Base-by-base conservation (phyloP, 2,888 invertebrate genomes). In the Cryptocheilus praepositus region DNA sequence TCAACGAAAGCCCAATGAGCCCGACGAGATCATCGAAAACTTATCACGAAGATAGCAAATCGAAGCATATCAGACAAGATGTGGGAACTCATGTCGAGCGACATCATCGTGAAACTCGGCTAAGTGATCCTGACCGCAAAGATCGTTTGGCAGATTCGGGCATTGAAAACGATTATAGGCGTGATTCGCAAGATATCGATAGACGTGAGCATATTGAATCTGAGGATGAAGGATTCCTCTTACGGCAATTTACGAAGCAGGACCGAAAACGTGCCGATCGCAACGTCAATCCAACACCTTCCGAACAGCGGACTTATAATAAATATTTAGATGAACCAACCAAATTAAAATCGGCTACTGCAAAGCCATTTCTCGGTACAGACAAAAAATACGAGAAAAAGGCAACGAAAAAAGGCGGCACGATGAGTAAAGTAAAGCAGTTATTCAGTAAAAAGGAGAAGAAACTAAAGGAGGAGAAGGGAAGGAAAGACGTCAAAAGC, bases 81-180 rank as follows among this genome's bases (percentile, higher is more conserved):
- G 90, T 22, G 88, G 91, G 81, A 88, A 91, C 86, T 3, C 85
- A 88, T 67, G 79, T 76, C 5, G 85, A 88, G 22, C 82, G 83
- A 3, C 80, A 81, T 22, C 82, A 82, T 60, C 81, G 85, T 15
- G 86, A 88, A 25, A 88, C 86, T 4, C 83, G 88, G 2, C 69
- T 86, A 8, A 90, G 90, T 68, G 90, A 90, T 71, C 85, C 86
- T 36, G 91, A 91, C 67, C 85, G 91, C 8, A 93, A 92, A 76
- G 93, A 92, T 81, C 91, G 93, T 61, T 89, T 93, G 60, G 93
- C 93, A 2, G 95, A 95, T 89, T 95, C 95, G 0, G 95, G 95
- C 0, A 95, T 95, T 73, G 95, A 95, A 83, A 95, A 95, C 77
- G 95, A 95, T 86, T 94, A 94, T 81, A 91, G 94, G 60, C 92